Conservation (phyloP, 2,888 invertebrate species). For the Chrysina gloriosa region DNA sequence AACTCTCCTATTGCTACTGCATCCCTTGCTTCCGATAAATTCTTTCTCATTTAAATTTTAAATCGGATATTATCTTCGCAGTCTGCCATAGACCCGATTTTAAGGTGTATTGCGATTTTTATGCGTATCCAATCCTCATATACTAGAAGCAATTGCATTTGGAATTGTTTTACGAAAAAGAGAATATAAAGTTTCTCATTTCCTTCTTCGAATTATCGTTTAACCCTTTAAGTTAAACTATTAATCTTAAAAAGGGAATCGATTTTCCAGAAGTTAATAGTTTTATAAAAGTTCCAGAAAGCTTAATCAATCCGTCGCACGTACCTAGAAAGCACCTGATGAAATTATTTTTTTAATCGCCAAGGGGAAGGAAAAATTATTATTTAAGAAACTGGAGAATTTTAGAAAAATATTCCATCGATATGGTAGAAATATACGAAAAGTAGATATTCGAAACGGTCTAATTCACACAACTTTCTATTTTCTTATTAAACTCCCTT, state of each 20-base stretch:
- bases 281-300: too few relatives aligned
- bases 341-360: too few relatives aligned
- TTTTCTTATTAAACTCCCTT: constrained; percentile 40
- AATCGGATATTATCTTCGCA: constrained; percentile 61
- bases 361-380: too few relatives aligned
- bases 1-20: constrained; percentile 57
- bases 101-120: constrained; percentile 56
- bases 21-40: constrained; percentile 59
- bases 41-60: constrained; percentile 62
- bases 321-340: too few relatives aligned
- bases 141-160: not conserved
- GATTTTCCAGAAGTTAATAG: too few relatives aligned
- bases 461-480: not conserved
- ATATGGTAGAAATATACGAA: too few relatives aligned
- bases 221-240: not conserved
- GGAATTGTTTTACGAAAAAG: not conserved
- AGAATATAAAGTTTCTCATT: not conserved
- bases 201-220: not conserved
- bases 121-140: constrained; percentile 47
- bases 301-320: too few relatives aligned
- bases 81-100: constrained; percentile 57
- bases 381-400: too few relatives aligned
- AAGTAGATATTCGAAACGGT: too few relatives aligned
- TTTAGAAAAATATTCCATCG: too few relatives aligned
- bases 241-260: too few relatives aligned